Conservation (phyloP, 2,797 vertebrate genomes). For the Craterocephalus amniculus region DNA sequence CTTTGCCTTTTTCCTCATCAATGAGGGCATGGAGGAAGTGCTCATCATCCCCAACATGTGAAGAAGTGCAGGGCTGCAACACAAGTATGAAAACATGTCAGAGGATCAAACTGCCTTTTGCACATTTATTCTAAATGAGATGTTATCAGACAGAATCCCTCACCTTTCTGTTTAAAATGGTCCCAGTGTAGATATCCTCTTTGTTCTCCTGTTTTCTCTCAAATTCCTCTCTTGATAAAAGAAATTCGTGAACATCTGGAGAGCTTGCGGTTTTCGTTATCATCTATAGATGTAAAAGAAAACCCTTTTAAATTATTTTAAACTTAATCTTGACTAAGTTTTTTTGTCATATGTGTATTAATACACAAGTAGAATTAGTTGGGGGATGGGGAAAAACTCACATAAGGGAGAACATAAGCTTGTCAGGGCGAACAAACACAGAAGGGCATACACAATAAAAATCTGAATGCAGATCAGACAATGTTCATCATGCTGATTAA, state of each 20-base stretch:
- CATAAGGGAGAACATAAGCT: too few relatives aligned
- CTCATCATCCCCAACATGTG: conserved; percentile 86
- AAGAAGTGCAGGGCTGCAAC: conserved; percentile 85
- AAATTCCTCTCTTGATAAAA: conserved; percentile 94
- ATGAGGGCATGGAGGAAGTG: conserved; percentile 86
- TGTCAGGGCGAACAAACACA: too few relatives aligned
- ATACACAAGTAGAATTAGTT: too few relatives aligned
- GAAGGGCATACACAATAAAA: too few relatives aligned
- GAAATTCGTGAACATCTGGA: conserved; percentile 92
- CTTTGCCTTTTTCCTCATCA: conserved; percentile 84
- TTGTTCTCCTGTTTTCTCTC: conserved; percentile 90
- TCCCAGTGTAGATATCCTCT: conserved; percentile 87
- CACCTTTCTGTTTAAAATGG: conserved; percentile 91
- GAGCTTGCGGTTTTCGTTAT: conserved; percentile 88
- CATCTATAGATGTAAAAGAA: conserved; percentile 78
- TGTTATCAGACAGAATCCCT: background rate
- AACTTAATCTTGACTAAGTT: too few relatives aligned
- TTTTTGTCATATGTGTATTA: too few relatives aligned
- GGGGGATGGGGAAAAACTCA: too few relatives aligned
- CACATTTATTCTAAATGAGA: background rate
- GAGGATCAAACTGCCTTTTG: background rate
- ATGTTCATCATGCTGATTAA: too few relatives aligned
- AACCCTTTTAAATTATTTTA: too few relatives aligned
- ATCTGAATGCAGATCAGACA: too few relatives aligned
- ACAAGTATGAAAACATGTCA: background rate